Percentiles rank a stretch among this genome's conserved stretches.
These are phyloP conservation scores for Nesidiocoris tenuis DNA, from an alignment of 2,888 invertebrate genomes.

Conservation along the genomic window DNA sequence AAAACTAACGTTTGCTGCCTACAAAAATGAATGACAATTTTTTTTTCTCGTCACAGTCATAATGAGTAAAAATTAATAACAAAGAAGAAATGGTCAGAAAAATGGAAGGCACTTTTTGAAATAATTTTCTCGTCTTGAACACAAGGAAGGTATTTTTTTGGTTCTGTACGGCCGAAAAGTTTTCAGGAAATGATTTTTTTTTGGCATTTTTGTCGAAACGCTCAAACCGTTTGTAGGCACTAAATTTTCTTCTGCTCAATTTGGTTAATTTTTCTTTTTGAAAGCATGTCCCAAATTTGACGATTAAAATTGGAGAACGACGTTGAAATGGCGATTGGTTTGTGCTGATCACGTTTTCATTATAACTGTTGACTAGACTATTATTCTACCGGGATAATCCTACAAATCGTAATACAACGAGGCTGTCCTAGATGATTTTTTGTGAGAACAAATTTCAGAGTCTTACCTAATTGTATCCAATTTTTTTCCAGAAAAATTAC, in stretches of 20 bases:
- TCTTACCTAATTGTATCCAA: too few relatives aligned
- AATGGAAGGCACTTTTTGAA: slow-evolving; percentile 51
- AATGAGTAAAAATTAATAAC: slow-evolving; percentile 16
- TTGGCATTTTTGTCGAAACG: slow-evolving; percentile 24
- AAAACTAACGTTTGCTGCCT: slow-evolving; percentile 16
- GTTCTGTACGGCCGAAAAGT: neutral
- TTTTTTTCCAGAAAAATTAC: too few relatives aligned
- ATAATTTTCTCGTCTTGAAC: slow-evolving; percentile 48
- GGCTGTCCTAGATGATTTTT: neutral
- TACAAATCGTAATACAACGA: neutral
- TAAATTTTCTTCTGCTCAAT: slow-evolving; percentile 46
- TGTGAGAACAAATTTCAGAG: neutral
- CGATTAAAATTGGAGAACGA: neutral
- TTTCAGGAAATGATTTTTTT: too few relatives aligned
- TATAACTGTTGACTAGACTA: slow-evolving; percentile 45
- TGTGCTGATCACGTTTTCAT: neutral
- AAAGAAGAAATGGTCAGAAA: slow-evolving; percentile 50
- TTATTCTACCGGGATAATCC: slow-evolving; percentile 42
- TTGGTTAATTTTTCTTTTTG: neutral
- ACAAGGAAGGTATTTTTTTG: slow-evolving; percentile 45
- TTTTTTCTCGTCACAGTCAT: slow-evolving; percentile 31
- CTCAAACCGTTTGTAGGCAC: slow-evolving; percentile 50
- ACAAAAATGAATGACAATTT: slow-evolving; percentile 28
- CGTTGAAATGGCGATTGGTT: neutral
- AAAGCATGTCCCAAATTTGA: neutral